Evolutionary conservation across 2,888 invertebrate species (phyloP).

Genomic region (Diarsia brunnea): DNA sequence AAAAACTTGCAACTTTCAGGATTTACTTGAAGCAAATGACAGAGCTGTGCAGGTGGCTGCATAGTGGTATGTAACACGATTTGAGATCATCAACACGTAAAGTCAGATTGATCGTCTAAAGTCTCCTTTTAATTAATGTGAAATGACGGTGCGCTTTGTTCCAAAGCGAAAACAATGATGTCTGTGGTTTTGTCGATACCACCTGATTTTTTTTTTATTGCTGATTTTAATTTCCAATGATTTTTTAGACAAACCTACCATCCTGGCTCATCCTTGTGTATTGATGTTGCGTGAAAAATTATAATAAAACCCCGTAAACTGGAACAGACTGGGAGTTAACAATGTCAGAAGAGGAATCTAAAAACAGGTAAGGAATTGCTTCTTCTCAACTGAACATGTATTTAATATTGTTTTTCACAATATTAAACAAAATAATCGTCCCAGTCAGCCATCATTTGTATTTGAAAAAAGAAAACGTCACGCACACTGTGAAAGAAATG

Average conservation of each 20-base stretch:
- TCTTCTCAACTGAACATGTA: neutral
- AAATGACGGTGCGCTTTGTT: neutral
- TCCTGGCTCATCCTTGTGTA: neutral
- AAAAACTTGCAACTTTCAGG: too few relatives aligned
- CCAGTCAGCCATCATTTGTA: neutral
- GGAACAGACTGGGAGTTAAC: neutral
- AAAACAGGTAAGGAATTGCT: neutral
- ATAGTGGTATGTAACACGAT: too few relatives aligned
- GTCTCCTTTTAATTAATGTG: neutral
- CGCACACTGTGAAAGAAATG: slow-evolving; percentile 30
- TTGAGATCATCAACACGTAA: too few relatives aligned
- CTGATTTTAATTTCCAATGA: neutral
- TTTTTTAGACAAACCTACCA: neutral
- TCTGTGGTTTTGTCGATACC: slow-evolving; percentile 39
- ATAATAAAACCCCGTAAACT: neutral
- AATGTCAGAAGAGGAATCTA: slow-evolving; percentile 15
- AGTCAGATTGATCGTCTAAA: neutral
- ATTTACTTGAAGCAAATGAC: too few relatives aligned
- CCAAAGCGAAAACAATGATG: slow-evolving; percentile 2
- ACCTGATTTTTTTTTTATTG: neutral
- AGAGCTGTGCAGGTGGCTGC: too few relatives aligned
- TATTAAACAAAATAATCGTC: neutral
- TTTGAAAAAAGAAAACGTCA: slow-evolving; percentile 32
- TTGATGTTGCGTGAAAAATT: neutral
- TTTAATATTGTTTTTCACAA: neutral